A percentile compares a stretch with the other conserved stretches of the same genome.
Conservation (phyloP, 2,888 invertebrate genomes). For the Papilio protenor region DNA sequence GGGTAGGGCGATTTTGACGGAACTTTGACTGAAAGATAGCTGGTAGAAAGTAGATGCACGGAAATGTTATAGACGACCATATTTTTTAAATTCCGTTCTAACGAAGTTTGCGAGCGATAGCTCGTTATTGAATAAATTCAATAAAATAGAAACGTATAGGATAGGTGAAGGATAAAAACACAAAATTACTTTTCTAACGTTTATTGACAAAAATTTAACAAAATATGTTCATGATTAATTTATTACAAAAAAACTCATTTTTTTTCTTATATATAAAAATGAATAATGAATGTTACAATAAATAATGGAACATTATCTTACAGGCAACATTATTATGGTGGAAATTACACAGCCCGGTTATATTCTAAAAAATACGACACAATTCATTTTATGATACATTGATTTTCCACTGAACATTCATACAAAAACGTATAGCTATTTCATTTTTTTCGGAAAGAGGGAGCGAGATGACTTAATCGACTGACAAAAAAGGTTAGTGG, state of each 20-base stretch:
- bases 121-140: neutral
- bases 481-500: no score
- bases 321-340: slow-evolving; percentile 33
- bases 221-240: slow-evolving; percentile 3
- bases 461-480: no score
- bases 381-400: neutral
- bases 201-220: slow-evolving; percentile 2
- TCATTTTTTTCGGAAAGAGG: no score
- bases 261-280: neutral
- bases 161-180: neutral
- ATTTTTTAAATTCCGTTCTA: no score
- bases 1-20: no score
- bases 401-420: no score
- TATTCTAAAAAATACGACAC: slow-evolving; percentile 49
- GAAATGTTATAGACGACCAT: no score
- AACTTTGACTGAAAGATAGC: no score
- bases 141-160: no score
- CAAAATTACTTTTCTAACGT: neutral
- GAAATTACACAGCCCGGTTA: slow-evolving; percentile 55
- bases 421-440: no score
- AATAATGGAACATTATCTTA: slow-evolving; percentile 33
- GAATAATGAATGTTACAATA: slow-evolving; percentile 34
- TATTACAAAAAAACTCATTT: neutral
- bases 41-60: no score
- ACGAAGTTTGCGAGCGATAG: no score